Conservation (phyloP, 2,797 vertebrate genomes). For the Dendrocincla tyrannina region DNA sequence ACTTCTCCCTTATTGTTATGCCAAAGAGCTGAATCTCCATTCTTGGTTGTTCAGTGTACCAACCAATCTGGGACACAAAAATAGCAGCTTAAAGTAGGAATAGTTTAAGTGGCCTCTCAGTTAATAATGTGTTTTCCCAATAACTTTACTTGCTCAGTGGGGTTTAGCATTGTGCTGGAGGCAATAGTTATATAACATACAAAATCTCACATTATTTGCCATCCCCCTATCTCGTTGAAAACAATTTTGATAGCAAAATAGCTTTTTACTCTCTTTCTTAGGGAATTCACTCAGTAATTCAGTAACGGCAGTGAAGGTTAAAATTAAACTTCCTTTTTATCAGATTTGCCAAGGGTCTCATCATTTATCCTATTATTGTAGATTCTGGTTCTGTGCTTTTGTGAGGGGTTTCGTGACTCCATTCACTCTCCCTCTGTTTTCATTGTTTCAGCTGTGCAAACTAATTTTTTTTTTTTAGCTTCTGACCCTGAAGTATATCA, state of each 20-base stretch:
- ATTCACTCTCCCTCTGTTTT: background rate
- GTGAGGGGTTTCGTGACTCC: background rate
- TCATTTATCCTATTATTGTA: background rate
- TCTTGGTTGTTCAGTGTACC: background rate
- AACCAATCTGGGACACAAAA: background rate
- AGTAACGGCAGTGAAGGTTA: background rate
- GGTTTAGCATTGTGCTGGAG: constrained; percentile 34
- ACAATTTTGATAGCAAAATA: constrained; percentile 35
- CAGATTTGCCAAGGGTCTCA: constrained; percentile 24
- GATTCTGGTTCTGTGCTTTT: background rate
- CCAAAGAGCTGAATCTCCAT: background rate
- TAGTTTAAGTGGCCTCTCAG: constrained; percentile 28
- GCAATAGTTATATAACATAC: constrained; percentile 13
- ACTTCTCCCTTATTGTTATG: background rate
- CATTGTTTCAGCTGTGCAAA: background rate
- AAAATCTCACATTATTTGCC: background rate
- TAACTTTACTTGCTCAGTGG: constrained; percentile 35
- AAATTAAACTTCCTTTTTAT: constrained; percentile 51
- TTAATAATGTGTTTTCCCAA: constrained; percentile 35
- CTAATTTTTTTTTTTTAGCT: background rate
- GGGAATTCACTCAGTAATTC: constrained; percentile 11
- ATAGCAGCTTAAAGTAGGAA: constrained; percentile 10
- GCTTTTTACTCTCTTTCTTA: constrained; percentile 17
- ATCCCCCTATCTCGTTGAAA: background rate
- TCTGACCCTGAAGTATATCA: background rate